These are phyloP conservation scores for Cossypha niveicapilla DNA, from an alignment of 2,797 vertebrate species.

Conservation along the genomic window DNA sequence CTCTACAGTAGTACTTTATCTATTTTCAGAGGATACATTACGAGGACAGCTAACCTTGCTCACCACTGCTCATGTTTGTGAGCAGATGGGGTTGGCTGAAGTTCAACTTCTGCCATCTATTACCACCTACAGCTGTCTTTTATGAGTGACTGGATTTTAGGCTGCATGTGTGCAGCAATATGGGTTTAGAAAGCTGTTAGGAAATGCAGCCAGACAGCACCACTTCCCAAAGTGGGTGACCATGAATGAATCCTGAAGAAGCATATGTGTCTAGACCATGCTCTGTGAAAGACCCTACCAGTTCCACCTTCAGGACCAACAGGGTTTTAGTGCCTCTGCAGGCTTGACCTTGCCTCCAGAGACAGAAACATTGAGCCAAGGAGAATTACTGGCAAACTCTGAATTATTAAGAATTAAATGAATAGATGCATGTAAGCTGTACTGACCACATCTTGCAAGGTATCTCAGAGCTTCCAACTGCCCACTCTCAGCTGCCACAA, in stretches of 20 bases:
- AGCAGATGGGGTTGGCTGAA: not conserved
- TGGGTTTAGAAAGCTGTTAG: not conserved
- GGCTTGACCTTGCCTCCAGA: not conserved
- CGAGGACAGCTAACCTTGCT: not conserved
- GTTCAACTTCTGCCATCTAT: not conserved
- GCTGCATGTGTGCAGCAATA: not conserved
- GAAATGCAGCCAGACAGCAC: not conserved
- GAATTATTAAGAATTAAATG: not conserved
- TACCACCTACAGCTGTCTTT: not conserved
- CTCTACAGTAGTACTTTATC: not conserved
- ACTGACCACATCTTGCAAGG: conserved; percentile 85
- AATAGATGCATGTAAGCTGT: not conserved
- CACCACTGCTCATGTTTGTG: not conserved
- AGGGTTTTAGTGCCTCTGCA: not conserved
- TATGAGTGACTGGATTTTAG: not conserved
- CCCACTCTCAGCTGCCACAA: conserved; percentile 88
- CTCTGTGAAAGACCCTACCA: not conserved
- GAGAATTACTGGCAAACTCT: not conserved
- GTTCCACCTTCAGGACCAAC: not conserved
- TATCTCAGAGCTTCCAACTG: conserved; percentile 80
- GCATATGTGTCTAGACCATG: rapidly evolving
- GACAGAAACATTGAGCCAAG: not conserved
- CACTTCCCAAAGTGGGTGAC: not conserved
- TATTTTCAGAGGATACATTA: not conserved
- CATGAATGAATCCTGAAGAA: not conserved